Evolutionary conservation across 2,888 invertebrate genomes (phyloP), one percentile per base, ranked within the genome.

Genomic region (Ichneumoninae sp.): DNA sequence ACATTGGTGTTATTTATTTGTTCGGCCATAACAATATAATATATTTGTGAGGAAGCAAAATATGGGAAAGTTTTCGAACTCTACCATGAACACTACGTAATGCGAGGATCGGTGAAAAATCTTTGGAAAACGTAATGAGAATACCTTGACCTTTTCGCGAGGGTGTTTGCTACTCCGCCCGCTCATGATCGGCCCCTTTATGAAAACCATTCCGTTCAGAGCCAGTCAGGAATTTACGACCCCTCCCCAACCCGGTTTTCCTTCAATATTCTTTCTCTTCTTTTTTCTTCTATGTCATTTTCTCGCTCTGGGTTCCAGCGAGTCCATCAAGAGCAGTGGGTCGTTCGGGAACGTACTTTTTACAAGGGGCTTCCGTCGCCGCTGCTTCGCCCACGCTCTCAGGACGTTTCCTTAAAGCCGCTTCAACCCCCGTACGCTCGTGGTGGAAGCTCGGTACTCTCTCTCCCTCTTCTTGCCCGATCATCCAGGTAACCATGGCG

Each of bases 401-500:
- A 8, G 22, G 33, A 52, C 63, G 36, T 57, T 57, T n/a, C 60
- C 57, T 26, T 30, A 1, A 19, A 13, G 47, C n/a, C 13, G 30
- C 36, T 60, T 26, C 65, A 0, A 75, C 22, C 44, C 44, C 26
- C 60, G 47, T 60, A 33, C 47, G 13, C 52, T 81, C 40, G 78
- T 74, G 10, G 22, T 71, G 16, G 68, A 66, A 50, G 16, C 36
- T 63, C 47, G 60, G 40, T 60, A 60, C 19, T 40, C 68, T 71
- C 68, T 71, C 47, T 10, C 19, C 5, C 7, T 50, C 22, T 65
- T 63, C 50, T 26, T 68, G 16, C n/a, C 52, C 19, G 74, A 73
- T 74, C 52, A 84, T 77, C 65, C 81, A 66, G 69, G 84, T 84
- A 78, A 81, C 84, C 84, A 84, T 84, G 81, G 65, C 33, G 70